A percentile compares a stretch with the other conserved stretches of the same genome.
Conservation (phyloP, 2,888 invertebrate species). For the Dryobota labecula region DNA sequence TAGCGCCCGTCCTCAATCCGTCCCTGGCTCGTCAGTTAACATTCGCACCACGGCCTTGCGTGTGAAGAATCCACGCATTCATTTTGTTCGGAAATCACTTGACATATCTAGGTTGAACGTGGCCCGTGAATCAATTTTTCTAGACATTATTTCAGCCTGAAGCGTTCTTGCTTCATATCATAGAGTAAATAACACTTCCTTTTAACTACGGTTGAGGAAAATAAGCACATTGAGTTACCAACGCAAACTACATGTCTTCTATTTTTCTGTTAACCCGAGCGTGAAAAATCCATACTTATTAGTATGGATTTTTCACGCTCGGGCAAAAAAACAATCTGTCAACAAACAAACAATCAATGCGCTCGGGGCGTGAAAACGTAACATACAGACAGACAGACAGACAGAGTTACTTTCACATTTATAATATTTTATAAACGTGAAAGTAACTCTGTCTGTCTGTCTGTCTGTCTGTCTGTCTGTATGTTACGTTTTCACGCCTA, state of each 20-base stretch:
- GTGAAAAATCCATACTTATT: too few relatives aligned
- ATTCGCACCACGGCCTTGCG: conserved; percentile 79
- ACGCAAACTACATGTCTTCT: not conserved
- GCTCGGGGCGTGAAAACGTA: too few relatives aligned
- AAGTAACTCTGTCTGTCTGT: too few relatives aligned
- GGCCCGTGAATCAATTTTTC: conserved; percentile 17
- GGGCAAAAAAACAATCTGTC: too few relatives aligned
- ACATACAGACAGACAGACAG: too few relatives aligned
- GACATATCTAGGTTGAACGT: conserved; percentile 75
- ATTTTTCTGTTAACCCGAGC: not conserved
- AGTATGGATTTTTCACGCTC: too few relatives aligned
- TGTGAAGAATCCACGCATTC: conserved; percentile 81
- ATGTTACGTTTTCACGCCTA: too few relatives aligned
- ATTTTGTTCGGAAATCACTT: conserved; percentile 75
- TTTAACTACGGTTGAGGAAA: not conserved
- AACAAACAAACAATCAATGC: too few relatives aligned
- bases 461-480: too few relatives aligned
- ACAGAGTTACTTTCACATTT: too few relatives aligned
- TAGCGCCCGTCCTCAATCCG: conserved; percentile 52
- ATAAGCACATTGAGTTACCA: not conserved
- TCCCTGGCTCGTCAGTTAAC: conserved; percentile 69
- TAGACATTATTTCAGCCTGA: conserved; percentile 15
- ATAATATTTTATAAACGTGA: too few relatives aligned
- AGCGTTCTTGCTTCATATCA: conserved; percentile 26
- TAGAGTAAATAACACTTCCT: conserved; percentile 5